Percentiles rank a stretch among this genome's conserved stretches.
Conservation (phyloP, 2,797 vertebrate species). For the Sebastes aleutianus region DNA sequence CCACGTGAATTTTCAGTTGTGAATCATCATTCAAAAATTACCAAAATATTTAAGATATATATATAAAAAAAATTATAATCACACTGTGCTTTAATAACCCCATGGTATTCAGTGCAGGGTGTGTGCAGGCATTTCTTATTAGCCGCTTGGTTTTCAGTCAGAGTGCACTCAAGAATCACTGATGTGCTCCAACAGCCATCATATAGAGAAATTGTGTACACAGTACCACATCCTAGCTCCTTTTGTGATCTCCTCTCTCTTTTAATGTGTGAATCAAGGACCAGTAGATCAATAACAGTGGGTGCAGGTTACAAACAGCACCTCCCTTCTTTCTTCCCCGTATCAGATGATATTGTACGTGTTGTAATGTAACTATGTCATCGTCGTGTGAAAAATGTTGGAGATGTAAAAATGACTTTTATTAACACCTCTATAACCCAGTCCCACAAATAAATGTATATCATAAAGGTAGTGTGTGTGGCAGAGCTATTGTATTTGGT, state of each 20-base stretch:
- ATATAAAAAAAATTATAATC: not conserved
- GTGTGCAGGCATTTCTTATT: not conserved
- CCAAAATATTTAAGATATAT: not conserved
- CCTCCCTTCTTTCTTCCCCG: not conserved
- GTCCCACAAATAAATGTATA: not conserved
- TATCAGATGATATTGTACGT: not conserved
- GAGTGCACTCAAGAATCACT: not conserved
- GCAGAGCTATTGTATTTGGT: not conserved
- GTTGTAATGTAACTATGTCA: too few relatives aligned
- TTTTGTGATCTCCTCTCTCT: not conserved
- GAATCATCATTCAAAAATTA: not conserved
- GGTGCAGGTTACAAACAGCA: not conserved
- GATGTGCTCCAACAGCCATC: not conserved
- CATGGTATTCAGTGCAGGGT: not conserved
- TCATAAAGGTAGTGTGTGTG: not conserved
- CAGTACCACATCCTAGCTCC: not conserved
- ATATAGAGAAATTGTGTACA: not conserved
- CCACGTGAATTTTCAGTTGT: not conserved
- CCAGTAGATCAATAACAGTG: not conserved
- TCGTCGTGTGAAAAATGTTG: not conserved
- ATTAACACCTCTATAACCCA: not conserved
- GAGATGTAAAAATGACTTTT: not conserved
- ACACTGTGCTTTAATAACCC: not conserved
- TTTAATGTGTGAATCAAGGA: not conserved
- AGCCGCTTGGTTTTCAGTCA: not conserved